Conservation (phyloP, 2,797 vertebrate species). For the Pipistrellus kuhlii region DNA sequence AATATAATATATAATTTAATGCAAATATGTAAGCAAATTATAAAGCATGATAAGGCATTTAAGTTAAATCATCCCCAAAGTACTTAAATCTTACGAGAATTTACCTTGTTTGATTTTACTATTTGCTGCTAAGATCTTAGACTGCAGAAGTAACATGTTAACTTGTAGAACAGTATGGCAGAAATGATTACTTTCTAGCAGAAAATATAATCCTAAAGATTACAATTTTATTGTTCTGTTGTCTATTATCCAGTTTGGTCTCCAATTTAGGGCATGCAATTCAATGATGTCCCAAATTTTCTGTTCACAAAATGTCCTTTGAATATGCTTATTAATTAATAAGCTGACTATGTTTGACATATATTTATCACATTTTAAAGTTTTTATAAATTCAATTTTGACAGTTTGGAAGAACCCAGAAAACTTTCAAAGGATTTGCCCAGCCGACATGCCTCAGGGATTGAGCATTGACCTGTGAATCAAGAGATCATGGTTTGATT, state of each 20-base stretch:
- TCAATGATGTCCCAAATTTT: background rate
- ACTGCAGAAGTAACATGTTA: background rate
- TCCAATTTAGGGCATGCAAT: background rate
- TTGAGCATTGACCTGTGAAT: no score
- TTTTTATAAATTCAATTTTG: background rate
- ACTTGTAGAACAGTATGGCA: background rate
- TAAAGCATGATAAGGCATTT: background rate
- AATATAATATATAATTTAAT: background rate
- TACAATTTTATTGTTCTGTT: background rate
- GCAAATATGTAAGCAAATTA: background rate
- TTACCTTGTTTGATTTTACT: background rate
- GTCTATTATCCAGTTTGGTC: background rate
- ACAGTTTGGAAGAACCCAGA: background rate
- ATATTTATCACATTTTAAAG: slow-evolving; percentile 32
- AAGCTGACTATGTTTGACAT: background rate
- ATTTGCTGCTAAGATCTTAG: background rate
- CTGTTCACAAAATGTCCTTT: background rate
- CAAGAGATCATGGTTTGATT: no score
- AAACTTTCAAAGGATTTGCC: background rate
- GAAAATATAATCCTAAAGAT: background rate
- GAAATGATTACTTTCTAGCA: background rate
- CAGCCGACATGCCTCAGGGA: no score
- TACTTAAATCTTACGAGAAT: background rate
- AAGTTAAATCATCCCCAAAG: background rate
- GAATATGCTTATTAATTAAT: background rate